phyloP scores from a whole-genome alignment of 2,888 invertebrate species.

The Chrysomela aeneicollis region DNA sequence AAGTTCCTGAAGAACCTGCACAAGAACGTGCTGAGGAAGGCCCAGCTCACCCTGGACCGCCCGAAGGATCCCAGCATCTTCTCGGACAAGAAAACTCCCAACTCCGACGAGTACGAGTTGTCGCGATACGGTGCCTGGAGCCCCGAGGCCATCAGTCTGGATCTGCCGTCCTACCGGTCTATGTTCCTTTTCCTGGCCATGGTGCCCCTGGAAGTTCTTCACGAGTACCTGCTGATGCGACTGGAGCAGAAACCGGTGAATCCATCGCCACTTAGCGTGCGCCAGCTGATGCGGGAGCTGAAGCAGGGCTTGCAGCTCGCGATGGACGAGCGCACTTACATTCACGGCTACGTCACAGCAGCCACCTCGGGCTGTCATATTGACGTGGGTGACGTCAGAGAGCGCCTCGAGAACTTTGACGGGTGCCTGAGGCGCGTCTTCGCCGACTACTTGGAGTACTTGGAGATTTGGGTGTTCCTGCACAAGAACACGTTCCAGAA shows the following conservation, averaged over 20 bases:
- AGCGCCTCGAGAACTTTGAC: constrained; percentile 77
- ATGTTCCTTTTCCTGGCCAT: constrained; percentile 86
- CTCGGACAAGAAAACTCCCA: constrained; percentile 41
- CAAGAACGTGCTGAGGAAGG: constrained; percentile 73
- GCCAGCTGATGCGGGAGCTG: constrained; percentile 80
- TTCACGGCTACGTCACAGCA: constrained; percentile 28
- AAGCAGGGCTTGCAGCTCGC: constrained; percentile 89
- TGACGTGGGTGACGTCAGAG: constrained; percentile 64
- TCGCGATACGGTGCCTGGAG: constrained; percentile 79
- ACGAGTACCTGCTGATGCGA: constrained; percentile 87
- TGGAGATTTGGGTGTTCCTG: constrained; percentile 82
- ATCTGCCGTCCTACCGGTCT: constrained; percentile 84
- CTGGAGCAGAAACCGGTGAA: constrained; percentile 83
- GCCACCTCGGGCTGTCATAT: constrained; percentile 62
- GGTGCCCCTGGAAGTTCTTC: constrained; percentile 89
- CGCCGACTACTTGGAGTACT: constrained; percentile 85
- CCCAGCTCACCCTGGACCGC: constrained; percentile 74
- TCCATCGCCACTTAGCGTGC: constrained; percentile 85
- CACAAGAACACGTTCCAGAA: constrained; percentile 73
- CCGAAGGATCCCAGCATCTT: constrained; percentile 57
- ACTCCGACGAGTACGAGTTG: constrained; percentile 63
- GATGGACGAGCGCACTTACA: constrained; percentile 71
- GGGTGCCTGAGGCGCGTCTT: constrained; percentile 67
- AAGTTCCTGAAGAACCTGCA: constrained; percentile 80
- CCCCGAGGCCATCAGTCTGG: constrained; percentile 76